These are phyloP conservation scores for Polyergus mexicanus DNA, from an alignment of 1,140 invertebrate genomes.

Conservation along the genomic window DNA sequence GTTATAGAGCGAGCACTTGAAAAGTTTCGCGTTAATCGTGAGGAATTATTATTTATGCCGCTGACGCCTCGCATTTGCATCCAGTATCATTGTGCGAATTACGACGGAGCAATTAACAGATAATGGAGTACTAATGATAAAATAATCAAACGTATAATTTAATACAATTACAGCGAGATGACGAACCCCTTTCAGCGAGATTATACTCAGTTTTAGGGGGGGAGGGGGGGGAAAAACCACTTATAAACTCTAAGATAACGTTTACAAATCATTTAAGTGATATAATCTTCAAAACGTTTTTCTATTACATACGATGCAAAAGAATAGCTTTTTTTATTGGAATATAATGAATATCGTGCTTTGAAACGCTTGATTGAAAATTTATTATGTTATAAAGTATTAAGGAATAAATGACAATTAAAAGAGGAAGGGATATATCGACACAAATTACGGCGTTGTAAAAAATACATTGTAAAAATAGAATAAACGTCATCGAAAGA, in stretches of 20 bases:
- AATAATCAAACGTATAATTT: not conserved
- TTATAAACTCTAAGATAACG: not conserved
- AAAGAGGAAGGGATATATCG: not conserved
- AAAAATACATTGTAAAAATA: not conserved
- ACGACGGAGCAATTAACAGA: not conserved
- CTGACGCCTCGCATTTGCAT: not conserved
- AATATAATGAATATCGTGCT: not conserved
- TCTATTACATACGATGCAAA: not conserved
- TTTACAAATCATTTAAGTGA: not conserved
- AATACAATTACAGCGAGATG: not conserved
- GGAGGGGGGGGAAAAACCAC: no score
- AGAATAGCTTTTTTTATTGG: not conserved
- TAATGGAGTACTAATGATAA: not conserved
- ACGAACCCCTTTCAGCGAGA: not conserved
- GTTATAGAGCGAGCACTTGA: not conserved
- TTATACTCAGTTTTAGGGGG: not conserved
- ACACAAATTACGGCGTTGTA: not conserved
- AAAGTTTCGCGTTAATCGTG: not conserved
- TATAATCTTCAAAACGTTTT: constrained; percentile 14
- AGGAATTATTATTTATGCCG: constrained; percentile 32
- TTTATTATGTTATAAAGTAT: not conserved
- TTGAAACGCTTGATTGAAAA: not conserved
- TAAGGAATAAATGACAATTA: not conserved
- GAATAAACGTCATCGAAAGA: not conserved
- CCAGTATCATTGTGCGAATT: not conserved